These are phyloP conservation scores for Anolis apletophallus DNA, from an alignment of 2,797 vertebrate species.

Conservation along the genomic window DNA sequence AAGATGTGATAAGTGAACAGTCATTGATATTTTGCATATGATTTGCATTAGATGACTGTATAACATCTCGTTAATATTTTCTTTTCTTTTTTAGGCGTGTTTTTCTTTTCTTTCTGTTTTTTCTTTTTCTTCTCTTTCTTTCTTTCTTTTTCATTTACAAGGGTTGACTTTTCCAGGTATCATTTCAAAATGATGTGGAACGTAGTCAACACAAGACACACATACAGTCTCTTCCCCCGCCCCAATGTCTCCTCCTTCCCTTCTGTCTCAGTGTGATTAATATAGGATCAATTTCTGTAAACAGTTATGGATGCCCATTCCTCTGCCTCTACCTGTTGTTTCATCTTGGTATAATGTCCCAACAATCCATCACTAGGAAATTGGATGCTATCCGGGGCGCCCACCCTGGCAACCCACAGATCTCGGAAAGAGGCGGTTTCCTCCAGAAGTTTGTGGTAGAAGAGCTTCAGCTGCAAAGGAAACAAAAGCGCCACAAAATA, in stretches of 20 bases:
- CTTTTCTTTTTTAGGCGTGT: no score
- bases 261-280: not conserved
- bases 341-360: constrained; percentile 70
- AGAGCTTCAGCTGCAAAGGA: constrained; percentile 81
- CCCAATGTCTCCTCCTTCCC: not conserved
- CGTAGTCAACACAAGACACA: no score
- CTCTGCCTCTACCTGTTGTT: constrained; percentile 72
- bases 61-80: no score
- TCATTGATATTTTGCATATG: no score
- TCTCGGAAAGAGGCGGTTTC: constrained; percentile 79
- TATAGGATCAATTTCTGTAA: not conserved
- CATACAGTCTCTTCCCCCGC: no score
- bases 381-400: not conserved
- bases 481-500: not conserved
- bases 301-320: not conserved
- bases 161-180: not conserved
- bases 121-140: no score
- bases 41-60: no score
- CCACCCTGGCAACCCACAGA: constrained; percentile 64
- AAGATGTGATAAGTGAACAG: no score
- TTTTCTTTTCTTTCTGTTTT: no score
- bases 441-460: constrained; percentile 80
- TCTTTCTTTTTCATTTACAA: no score
- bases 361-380: constrained; percentile 36
- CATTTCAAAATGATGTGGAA: no score